Evolutionary conservation across 2,113 vertebrate genomes (phyloP).

Genomic region (Phasianus colchicus): DNA sequence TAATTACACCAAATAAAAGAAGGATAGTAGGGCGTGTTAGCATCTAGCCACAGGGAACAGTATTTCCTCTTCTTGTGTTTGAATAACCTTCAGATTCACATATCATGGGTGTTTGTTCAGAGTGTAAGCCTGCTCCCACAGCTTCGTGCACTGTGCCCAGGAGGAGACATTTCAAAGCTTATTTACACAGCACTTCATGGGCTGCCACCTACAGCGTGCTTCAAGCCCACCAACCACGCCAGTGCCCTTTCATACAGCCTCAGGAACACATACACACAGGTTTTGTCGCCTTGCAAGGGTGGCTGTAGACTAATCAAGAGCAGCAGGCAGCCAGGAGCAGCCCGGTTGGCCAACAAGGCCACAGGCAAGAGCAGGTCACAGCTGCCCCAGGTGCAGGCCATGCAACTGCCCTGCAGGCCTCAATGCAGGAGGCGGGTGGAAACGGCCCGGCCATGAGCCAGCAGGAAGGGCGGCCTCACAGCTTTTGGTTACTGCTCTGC

Average conservation of each 20-base stretch:
- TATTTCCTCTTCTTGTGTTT: conserved; percentile 52
- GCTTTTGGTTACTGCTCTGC: not conserved
- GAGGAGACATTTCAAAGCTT: not conserved
- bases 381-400: not conserved
- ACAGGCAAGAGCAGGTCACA: not conserved
- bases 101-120: not conserved
- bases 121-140: not conserved
- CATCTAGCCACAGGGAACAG: conserved; percentile 13
- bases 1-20: conserved; percentile 47
- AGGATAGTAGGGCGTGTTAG: not conserved
- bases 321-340: not conserved
- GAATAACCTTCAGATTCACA: conserved; percentile 23
- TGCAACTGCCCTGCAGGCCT: not conserved
- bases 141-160: not conserved
- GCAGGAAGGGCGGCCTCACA: not conserved
- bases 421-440: not conserved
- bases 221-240: not conserved
- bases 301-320: conserved; percentile 18
- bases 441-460: fast-evolving
- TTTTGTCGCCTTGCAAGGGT: not conserved
- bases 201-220: not conserved
- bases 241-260: not conserved
- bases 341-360: fast-evolving
- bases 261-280: not conserved
- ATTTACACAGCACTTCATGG: not conserved